Percentiles rank a stretch among this genome's conserved stretches.
These are phyloP conservation scores for Pseudachorutes palmiensis DNA, from an alignment of 1,140 invertebrate species.

Conservation along the genomic window DNA sequence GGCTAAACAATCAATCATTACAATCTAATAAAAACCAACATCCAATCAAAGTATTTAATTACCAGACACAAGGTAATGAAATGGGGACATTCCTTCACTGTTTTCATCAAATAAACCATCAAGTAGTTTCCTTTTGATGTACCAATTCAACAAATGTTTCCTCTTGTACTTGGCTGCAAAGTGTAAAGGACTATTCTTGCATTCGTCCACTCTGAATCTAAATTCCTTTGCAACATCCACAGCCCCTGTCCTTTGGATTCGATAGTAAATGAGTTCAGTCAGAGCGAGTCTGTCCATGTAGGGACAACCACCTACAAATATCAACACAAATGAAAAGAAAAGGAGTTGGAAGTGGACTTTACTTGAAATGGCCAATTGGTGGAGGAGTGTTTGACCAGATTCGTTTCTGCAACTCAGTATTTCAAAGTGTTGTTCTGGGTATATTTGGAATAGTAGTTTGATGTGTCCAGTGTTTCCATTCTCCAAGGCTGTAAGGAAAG, in stretches of 20 bases:
- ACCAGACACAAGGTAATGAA: background rate
- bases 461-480: background rate
- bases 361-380: background rate
- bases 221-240: background rate
- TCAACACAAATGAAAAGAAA: background rate
- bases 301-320: background rate
- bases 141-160: background rate
- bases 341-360: background rate
- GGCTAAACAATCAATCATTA: background rate
- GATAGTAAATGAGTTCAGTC: background rate
- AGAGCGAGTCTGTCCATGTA: background rate
- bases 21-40: background rate
- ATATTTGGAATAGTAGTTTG: background rate
- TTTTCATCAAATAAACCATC: slow-evolving; percentile 3
- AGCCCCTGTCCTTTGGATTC: background rate
- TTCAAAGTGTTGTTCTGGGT: background rate
- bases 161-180: slow-evolving; percentile 7
- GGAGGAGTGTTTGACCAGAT: background rate
- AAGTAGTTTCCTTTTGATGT: background rate
- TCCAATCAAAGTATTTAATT: background rate
- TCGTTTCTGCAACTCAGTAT: background rate
- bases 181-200: background rate
- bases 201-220: background rate
- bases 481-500: background rate
- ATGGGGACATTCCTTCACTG: background rate